A percentile compares a stretch with the other conserved stretches of the same genome.
Conservation (phyloP, 2,113 vertebrate genomes). For the Elachura formosa region DNA sequence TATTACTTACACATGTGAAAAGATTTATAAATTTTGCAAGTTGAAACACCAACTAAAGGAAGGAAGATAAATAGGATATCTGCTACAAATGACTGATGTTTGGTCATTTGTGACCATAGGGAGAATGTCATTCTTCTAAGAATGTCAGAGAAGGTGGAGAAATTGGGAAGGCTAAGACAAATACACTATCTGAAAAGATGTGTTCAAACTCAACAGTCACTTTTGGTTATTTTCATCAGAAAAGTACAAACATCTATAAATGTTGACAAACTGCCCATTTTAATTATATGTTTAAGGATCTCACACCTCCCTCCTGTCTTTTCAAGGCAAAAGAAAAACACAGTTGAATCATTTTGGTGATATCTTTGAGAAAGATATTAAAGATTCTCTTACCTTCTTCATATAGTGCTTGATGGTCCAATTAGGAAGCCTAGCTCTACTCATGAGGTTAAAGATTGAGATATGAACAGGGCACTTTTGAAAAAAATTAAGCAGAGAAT, state of each 20-base stretch:
- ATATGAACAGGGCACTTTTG: neutral
- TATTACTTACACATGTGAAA: neutral
- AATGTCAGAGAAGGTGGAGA: neutral
- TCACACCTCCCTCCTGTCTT: neutral
- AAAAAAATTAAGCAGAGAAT: neutral
- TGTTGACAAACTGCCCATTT: neutral
- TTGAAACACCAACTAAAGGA: neutral
- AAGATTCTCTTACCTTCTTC: neutral
- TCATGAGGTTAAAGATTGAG: neutral
- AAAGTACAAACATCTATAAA: neutral
- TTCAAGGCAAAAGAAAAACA: neutral
- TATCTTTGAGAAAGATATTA: neutral
- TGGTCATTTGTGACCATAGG: neutral
- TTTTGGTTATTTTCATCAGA: neutral
- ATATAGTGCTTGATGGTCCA: neutral
- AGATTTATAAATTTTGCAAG: neutral
- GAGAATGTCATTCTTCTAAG: neutral
- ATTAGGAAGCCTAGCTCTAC: neutral
- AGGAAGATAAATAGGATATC: neutral
- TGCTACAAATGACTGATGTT: neutral
- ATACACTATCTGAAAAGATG: neutral
- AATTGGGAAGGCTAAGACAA: neutral
- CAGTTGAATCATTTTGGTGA: neutral
- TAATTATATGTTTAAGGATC: neutral
- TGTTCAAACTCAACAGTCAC: neutral